These are phyloP conservation scores for Condylura cristata DNA, from an alignment of 2,113 vertebrate genomes.

Conservation along the genomic window DNA sequence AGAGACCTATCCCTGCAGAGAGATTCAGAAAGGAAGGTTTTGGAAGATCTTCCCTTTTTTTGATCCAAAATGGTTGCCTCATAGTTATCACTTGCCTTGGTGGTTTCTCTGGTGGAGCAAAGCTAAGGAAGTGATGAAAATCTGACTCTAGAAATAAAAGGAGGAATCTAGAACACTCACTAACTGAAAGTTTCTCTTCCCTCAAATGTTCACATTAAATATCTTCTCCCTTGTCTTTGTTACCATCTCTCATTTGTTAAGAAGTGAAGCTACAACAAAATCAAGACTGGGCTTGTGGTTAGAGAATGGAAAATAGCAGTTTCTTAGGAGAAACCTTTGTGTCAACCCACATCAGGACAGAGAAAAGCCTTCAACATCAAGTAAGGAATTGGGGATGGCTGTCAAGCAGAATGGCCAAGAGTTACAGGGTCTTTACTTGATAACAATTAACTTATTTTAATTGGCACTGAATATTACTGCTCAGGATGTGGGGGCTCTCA, in stretches of 20 bases:
- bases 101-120: neutral
- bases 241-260: neutral
- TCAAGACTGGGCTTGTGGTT: neutral
- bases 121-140: neutral
- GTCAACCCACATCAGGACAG: neutral
- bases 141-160: neutral
- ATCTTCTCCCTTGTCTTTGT: neutral
- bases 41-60: neutral
- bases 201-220: neutral
- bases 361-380: neutral
- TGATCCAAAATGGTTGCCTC: neutral
- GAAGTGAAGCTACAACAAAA: neutral
- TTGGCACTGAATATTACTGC: neutral
- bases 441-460: conserved; percentile 1
- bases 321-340: neutral
- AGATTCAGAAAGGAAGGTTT: neutral
- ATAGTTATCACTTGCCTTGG: neutral
- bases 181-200: neutral
- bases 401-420: neutral
- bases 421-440: neutral
- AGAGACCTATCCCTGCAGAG: neutral
- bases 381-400: neutral
- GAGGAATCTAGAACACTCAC: neutral
- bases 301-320: neutral
- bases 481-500: neutral